phyloP scores from a whole-genome alignment of 2,797 vertebrate species.

The Falco peregrinus region DNA sequence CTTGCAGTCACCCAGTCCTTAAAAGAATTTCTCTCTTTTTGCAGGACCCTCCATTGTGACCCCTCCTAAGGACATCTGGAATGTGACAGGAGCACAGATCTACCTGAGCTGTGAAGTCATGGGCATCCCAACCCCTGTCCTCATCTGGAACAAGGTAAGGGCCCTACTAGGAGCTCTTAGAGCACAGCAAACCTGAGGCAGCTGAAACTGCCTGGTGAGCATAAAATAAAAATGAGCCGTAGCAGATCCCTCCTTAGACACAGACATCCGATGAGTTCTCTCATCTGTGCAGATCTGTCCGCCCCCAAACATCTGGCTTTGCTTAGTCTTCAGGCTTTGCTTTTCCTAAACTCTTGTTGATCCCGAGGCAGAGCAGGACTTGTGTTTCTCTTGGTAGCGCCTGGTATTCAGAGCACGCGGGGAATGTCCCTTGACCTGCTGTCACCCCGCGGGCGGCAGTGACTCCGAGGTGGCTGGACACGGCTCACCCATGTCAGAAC shows the following conservation, averaged over 20 bases:
- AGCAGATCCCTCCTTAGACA: background rate
- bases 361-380: background rate
- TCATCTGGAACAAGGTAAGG: conserved; percentile 92
- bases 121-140: conserved; percentile 90
- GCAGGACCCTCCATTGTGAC: conserved; percentile 90
- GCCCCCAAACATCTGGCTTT: background rate
- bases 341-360: background rate
- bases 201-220: background rate
- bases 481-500: background rate
- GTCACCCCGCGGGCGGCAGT: background rate
- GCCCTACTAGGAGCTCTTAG: background rate
- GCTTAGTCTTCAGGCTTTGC: background rate
- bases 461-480: background rate
- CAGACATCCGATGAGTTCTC: background rate
- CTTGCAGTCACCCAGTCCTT: background rate
- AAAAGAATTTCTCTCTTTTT: background rate
- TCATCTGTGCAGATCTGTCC: background rate
- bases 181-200: background rate
- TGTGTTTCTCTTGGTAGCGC: background rate
- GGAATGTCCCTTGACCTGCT: background rate
- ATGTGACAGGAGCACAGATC: conserved; percentile 89
- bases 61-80: conserved; percentile 88
- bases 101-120: conserved; percentile 93
- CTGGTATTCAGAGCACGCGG: background rate
- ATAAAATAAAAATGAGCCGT: background rate